Evolutionary conservation across 2,888 invertebrate genomes (phyloP), one percentile per base, ranked within the genome.

Genomic region (Operophtera brumata): DNA sequence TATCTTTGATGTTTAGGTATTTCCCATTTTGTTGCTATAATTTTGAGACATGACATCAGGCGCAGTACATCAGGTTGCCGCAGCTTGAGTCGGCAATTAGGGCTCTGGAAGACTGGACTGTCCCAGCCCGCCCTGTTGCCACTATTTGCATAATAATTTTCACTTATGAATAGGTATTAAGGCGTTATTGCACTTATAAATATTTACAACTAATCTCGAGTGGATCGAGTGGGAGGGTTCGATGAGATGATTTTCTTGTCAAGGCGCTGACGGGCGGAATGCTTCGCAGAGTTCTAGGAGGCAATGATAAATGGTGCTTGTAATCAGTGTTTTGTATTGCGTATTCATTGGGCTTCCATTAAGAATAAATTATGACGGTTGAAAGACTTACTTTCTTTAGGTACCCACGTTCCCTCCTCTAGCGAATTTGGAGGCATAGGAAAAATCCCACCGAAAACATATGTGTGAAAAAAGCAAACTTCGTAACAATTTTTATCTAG

Each of bases 141-240:
- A 82, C 81, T 82, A 88, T 89, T 89, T 86, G 86, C 89, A 89
- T 89, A 87, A 84, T 86, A 85, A 90, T 90, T 86, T 89, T 90
- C 89, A 88, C 88, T 89, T 88, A 89, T 88, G 88, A 90, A 88
- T 89, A 89, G 82, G 81, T 85, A 87, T 87, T 86, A 85, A 79
- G 80, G 81, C 77, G 75, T 84, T 88, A 86, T 85, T 82, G 78
- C 86, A 75, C 79, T 86, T 88, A 88, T 89, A 88, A 88, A 89
- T 89, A 88, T 89, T 87, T 82, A 89, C 80, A 62, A 77, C 72
- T 80, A 77, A 79, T 78, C 73, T 62, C 62, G 63, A 67, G 46
- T 14, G 40, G 71, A 78, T 76, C 55, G 65, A 60, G 75, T 84
- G 78, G 86, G 86, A 68, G 84, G 79, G 64, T 74, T 12, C 11